Evolutionary conservation across 2,113 vertebrate genomes (phyloP).

Genomic region (Microtus montanus): DNA sequence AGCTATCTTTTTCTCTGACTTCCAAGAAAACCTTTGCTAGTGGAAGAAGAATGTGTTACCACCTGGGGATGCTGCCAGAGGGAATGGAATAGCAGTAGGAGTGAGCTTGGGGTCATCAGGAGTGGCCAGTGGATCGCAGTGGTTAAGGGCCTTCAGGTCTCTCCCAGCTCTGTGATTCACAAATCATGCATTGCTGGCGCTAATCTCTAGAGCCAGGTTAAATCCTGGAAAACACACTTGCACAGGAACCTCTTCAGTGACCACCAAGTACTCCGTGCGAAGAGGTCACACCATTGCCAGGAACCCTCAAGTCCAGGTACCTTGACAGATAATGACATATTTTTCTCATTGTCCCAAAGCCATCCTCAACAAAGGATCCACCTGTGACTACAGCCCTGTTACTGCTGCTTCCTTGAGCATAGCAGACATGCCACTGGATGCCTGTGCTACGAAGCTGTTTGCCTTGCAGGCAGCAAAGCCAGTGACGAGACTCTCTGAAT

Average conservation of each 20-base stretch:
- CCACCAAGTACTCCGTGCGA: background rate
- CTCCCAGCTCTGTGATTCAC: background rate
- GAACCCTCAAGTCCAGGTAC: background rate
- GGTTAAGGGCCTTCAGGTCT: background rate
- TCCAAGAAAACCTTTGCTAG: background rate
- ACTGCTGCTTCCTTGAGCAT: background rate
- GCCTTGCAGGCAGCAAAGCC: background rate
- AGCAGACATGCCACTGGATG: background rate
- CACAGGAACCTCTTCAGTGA: background rate
- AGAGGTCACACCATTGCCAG: background rate
- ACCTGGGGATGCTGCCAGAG: background rate
- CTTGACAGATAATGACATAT: background rate
- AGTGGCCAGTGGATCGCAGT: background rate
- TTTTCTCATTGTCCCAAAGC: background rate
- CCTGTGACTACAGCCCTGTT: background rate
- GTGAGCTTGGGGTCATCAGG: background rate
- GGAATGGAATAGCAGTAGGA: background rate
- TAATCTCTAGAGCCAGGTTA: background rate
- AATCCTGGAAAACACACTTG: background rate
- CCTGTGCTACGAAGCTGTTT: conserved; percentile 6
- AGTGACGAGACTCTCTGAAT: background rate
- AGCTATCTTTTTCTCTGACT: background rate
- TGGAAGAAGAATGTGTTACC: background rate
- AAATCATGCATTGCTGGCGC: background rate
- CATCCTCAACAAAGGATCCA: background rate